Percentiles rank a stretch among this genome's conserved stretches.
Evolutionary conservation across 2,113 vertebrate species (phyloP).

Genomic region (Heterochromis multidens): DNA sequence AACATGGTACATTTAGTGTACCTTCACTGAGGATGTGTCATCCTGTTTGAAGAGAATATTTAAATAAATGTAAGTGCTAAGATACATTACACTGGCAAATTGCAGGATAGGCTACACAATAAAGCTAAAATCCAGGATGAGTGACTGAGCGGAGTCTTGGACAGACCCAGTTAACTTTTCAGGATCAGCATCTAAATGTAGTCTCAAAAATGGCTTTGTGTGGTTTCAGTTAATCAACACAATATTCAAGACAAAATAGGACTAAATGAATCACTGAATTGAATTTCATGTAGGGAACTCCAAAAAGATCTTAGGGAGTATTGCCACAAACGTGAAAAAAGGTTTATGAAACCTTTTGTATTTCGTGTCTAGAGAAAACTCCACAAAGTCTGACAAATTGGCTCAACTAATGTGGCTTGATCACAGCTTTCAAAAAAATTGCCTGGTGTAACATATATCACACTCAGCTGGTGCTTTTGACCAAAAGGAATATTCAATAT

Average conservation of each 20-base stretch:
- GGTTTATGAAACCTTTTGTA: not conserved
- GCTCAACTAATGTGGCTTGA: not conserved
- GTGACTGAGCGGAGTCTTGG: not conserved
- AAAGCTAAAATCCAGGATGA: not conserved
- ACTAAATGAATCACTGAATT: not conserved
- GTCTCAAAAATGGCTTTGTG: not conserved
- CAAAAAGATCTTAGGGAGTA: not conserved
- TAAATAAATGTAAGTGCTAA: not conserved
- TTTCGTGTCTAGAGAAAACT: not conserved
- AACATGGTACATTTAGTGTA: not conserved
- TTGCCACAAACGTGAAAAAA: not conserved
- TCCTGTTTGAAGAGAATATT: not conserved
- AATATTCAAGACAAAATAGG: not conserved
- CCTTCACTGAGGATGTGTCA: slow-evolving; percentile 1
- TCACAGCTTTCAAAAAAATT: not conserved
- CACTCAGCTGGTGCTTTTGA: not conserved
- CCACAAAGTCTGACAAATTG: not conserved
- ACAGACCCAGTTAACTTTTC: not conserved
- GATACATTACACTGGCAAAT: not conserved
- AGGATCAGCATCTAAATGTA: not conserved
- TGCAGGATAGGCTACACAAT: not conserved
- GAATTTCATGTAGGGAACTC: not conserved
- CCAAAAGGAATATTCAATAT: not conserved
- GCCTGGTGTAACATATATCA: not conserved
- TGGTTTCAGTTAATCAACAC: not conserved